Evolutionary conservation across 2,113 vertebrate species (phyloP), one percentile per base, ranked within the genome.

Genomic region (Emydocephalus ijimae): DNA sequence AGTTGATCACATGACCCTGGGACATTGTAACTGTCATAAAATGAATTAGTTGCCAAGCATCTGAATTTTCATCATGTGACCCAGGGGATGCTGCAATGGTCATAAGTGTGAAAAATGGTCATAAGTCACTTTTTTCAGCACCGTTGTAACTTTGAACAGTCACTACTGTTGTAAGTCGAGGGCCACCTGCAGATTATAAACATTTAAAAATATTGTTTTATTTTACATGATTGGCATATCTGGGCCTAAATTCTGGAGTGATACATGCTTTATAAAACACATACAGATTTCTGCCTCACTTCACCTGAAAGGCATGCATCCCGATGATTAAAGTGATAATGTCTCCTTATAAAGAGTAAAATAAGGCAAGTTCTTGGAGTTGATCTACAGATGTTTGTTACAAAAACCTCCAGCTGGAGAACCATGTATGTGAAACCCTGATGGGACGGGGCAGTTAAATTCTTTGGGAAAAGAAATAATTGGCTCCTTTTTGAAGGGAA

Each of bases 351-450:
- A 81, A 81, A 89, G 74, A 55, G 56, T 23, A 11, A 21, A 56
- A 45, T 56, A 45, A 89, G 18, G 18, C 18, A 81, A 56, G 39
- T 56, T 81, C 43, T 39, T 43, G n/a, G n/a, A 54, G 29, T 94
- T 95, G 23, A 43, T 61, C n/a, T 93, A 95, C 93, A 85, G 93
- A 87, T 85, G 95, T 91, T 93, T 93, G 39, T 89, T 8, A 81
- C 23, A 54, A 89, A 90, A 94, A 90, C 91, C 93, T 95, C 93
- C 94, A 93, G 92, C 92, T 94, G 92, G 87, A 95, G 88, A 96
- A 95, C 94, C 90, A 93, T 0, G 1, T 89, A 93, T 94, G 95
- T 90, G 95, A 94, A 0, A 89, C 95, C 91, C 92, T 94, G 87
- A 87, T 94, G 69, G 59, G 91, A 50, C 54, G 55, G 52, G 23